Percentiles rank a stretch among this genome's conserved stretches.
These are phyloP conservation scores for Dysmachus trigonus DNA, from an alignment of 2,888 invertebrate species.

Conservation along the genomic window DNA sequence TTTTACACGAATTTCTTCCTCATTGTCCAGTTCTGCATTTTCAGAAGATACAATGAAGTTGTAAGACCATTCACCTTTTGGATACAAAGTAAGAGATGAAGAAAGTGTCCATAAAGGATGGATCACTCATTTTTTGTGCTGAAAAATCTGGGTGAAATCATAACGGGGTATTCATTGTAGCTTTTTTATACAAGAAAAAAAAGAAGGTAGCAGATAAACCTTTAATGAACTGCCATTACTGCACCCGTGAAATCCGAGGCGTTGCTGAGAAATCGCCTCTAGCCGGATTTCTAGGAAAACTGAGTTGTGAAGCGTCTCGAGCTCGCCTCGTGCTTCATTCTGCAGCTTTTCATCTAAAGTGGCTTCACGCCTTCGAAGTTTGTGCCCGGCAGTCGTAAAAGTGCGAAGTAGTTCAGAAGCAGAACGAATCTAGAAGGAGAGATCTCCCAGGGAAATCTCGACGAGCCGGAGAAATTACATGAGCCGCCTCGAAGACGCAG, in stretches of 20 bases:
- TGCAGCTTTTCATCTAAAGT: background rate
- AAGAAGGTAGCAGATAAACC: background rate
- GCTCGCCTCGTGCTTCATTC: background rate
- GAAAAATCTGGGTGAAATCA: background rate
- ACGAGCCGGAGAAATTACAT: background rate
- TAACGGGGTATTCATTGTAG: background rate
- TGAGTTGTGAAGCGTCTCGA: background rate
- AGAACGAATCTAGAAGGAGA: background rate
- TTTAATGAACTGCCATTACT: background rate
- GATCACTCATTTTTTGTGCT: background rate
- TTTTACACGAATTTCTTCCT: too few species aligned
- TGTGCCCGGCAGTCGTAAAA: background rate
- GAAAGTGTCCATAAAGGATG: background rate
- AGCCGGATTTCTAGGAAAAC: background rate
- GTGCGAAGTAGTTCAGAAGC: constrained; percentile 18
- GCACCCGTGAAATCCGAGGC: background rate
- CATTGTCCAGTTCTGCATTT: too few species aligned
- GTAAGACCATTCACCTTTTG: too few species aligned
- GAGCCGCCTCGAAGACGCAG: background rate
- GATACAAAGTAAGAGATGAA: too few species aligned
- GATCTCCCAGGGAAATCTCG: background rate
- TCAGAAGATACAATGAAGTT: too few species aligned
- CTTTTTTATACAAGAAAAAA: background rate
- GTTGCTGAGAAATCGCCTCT: background rate
- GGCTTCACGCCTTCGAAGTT: background rate